phyloP scores from a whole-genome alignment of 37 sponge, comb jelly and placozoan species.

The Beroe ovata region DNA sequence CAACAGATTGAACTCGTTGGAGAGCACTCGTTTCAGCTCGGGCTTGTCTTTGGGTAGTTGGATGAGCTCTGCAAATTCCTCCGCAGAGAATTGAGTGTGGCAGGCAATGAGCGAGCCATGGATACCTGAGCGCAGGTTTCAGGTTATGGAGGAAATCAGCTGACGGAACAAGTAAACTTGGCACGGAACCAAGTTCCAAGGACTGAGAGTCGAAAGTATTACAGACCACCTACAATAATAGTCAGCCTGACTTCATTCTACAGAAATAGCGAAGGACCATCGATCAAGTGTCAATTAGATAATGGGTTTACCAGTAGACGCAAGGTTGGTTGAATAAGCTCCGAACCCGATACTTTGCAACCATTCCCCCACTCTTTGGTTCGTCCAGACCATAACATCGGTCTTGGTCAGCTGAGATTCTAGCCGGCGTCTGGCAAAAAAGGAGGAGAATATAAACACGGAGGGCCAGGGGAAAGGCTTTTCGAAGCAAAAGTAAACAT shows the following conservation, averaged over 20 bases:
- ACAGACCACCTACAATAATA: too few species aligned
- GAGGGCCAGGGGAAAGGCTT: too few species aligned
- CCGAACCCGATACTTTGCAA: constrained; percentile 58
- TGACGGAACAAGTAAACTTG: too few species aligned
- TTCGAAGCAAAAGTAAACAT: too few species aligned
- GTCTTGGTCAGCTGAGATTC: constrained; percentile 42
- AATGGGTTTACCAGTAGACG: not conserved
- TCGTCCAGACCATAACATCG: constrained; percentile 55
- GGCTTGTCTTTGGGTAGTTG: constrained; percentile 36
- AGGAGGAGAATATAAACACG: too few species aligned
- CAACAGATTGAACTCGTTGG: constrained; percentile 57
- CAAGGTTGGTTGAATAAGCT: constrained; percentile 6
- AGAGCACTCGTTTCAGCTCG: constrained; percentile 43
- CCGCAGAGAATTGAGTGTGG: constrained; percentile 46
- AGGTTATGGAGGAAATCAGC: too few species aligned
- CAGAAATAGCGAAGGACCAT: not conserved
- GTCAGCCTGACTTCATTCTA: too few species aligned
- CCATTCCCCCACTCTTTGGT: constrained; percentile 35
- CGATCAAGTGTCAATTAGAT: not conserved
- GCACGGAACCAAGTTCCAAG: too few species aligned
- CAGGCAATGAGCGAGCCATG: constrained; percentile 58
- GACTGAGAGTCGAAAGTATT: too few species aligned
- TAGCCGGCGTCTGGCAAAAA: not conserved
- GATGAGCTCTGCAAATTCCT: constrained; percentile 46
- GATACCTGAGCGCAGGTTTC: constrained; percentile 5